Conservation (phyloP, 1,140 invertebrate species). For the Lordiphosa clarofinis region DNA sequence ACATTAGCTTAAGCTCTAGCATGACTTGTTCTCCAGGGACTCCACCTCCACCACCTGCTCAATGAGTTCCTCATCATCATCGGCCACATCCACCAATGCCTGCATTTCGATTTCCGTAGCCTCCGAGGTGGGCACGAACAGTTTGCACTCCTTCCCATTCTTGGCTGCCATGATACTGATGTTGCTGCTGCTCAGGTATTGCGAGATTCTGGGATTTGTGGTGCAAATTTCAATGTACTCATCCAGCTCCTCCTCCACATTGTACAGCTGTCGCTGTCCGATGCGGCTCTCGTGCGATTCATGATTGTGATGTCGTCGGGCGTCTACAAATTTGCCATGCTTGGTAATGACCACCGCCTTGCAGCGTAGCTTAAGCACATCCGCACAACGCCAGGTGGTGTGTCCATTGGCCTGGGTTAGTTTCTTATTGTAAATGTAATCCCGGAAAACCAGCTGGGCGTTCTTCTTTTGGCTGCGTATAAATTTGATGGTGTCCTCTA, state of each 20-base stretch:
- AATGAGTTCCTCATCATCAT: constrained; percentile 25
- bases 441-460: constrained; percentile 62
- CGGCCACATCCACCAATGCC: constrained; percentile 38
- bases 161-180: constrained; percentile 67
- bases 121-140: constrained; percentile 63
- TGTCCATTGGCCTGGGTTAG: constrained; percentile 72
- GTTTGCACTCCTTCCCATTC: constrained; percentile 69
- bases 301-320: constrained; percentile 58
- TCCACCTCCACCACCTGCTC: constrained; percentile 29
- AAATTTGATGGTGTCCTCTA: constrained; percentile 44
- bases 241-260: constrained; percentile 60
- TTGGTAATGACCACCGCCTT: constrained; percentile 73
- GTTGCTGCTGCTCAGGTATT: constrained; percentile 63
- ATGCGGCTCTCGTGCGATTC: constrained; percentile 49
- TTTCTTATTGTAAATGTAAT: constrained; percentile 76
- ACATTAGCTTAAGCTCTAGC: constrained; percentile 9
- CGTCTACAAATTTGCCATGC: constrained; percentile 49
- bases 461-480: constrained; percentile 77
- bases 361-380: constrained; percentile 65
- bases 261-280: constrained; percentile 58
- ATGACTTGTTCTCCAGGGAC: constrained; percentile 20
- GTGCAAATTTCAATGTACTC: constrained; percentile 71
- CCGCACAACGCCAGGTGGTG: constrained; percentile 70
- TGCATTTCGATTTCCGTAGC: constrained; percentile 66
- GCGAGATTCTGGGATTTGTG: constrained; percentile 60